A percentile compares a stretch with the other conserved stretches of the same genome.
These are phyloP conservation scores for Drosophila virilis DNA, from an alignment of 1,140 invertebrate genomes.

Conservation along the genomic window DNA sequence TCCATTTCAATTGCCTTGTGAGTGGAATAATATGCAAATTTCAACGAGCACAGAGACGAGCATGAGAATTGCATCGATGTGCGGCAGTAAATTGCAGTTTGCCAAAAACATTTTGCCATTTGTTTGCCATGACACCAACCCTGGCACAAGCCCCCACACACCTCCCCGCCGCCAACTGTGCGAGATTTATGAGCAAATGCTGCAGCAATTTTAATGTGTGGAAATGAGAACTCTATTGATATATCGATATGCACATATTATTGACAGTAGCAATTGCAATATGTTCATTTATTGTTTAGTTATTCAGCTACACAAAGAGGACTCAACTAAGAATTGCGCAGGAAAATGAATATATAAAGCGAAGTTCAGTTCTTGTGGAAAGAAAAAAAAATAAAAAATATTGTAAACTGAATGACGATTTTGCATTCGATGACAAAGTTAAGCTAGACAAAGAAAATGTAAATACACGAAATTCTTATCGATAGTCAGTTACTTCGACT, in stretches of 20 bases:
- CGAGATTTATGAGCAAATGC: constrained; percentile 60
- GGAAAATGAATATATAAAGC: constrained; percentile 2
- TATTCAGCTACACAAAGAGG: constrained; percentile 27
- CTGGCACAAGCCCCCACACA: no score
- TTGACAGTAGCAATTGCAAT: constrained; percentile 67
- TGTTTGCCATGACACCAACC: constrained; percentile 22
- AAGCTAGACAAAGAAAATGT: not conserved
- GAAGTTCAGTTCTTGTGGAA: not conserved
- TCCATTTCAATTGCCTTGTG: constrained; percentile 76
- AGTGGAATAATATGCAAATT: constrained; percentile 81
- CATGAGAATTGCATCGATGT: constrained; percentile 56
- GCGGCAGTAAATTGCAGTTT: constrained; percentile 77
- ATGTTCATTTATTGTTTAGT: constrained; percentile 33
- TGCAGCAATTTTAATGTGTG: constrained; percentile 73
- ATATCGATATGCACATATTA: constrained; percentile 60
- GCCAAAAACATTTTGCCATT: constrained; percentile 79
- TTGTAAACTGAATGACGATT: not conserved
- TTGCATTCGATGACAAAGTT: not conserved
- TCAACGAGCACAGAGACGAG: constrained; percentile 36
- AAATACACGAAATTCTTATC: not conserved
- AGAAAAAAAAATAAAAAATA: not conserved
- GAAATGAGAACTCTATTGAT: constrained; percentile 74
- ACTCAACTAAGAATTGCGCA: not conserved
- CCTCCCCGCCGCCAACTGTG: not conserved
- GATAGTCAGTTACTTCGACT: no score